Conservation (phyloP, 2,797 vertebrate species). For the Emys orbicularis region DNA sequence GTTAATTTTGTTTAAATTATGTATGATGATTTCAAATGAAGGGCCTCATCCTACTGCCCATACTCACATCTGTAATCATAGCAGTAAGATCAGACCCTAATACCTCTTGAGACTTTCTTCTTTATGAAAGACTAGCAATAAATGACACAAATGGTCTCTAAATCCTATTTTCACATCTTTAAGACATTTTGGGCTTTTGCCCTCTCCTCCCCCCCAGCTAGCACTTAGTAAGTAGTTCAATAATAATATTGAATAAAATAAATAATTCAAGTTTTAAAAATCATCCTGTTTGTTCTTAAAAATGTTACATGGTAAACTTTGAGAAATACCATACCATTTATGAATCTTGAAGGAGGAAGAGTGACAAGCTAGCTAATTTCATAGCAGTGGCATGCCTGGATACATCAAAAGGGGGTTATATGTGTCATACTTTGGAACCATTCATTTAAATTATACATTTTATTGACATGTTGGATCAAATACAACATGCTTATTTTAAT, state of each 20-base stretch:
- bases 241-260: background rate
- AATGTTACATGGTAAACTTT: background rate
- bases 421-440: background rate
- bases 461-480: background rate
- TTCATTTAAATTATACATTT: background rate
- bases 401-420: background rate
- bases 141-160: background rate
- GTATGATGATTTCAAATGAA: background rate
- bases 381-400: background rate
- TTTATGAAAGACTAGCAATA: background rate
- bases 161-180: background rate
- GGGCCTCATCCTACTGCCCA: background rate
- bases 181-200: background rate
- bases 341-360: background rate
- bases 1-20: background rate
- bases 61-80: background rate
- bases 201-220: background rate
- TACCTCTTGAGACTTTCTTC: background rate
- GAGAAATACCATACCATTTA: background rate
- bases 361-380: background rate
- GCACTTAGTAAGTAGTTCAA: too few relatives aligned
- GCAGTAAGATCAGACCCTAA: background rate
- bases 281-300: background rate
- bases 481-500: background rate
- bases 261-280: background rate